phyloP scores from a whole-genome alignment of 2,113 vertebrate species.

The Oxygymnocypris stewartii region DNA sequence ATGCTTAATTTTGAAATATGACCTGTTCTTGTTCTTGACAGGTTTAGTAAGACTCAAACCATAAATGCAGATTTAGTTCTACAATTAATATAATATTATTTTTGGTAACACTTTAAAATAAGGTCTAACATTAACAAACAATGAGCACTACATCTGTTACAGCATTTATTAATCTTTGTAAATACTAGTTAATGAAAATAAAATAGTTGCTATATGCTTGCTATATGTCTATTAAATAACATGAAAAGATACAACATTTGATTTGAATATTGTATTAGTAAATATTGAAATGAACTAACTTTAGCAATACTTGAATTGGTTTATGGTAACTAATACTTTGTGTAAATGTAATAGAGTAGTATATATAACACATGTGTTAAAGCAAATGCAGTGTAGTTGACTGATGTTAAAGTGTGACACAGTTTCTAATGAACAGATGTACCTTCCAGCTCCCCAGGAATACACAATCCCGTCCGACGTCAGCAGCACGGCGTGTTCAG shows the following conservation, averaged over 20 bases:
- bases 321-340: background rate
- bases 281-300: background rate
- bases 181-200: too few relatives aligned
- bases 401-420: background rate
- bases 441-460: constrained; percentile 90
- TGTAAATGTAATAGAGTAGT: background rate
- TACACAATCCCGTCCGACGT: constrained; percentile 73
- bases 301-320: background rate
- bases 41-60: background rate
- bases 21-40: background rate
- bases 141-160: too few relatives aligned
- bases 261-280: background rate
- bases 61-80: background rate
- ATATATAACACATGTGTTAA: background rate
- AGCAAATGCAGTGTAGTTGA: background rate
- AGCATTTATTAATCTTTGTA: too few relatives aligned
- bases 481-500: constrained; percentile 81
- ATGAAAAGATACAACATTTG: background rate
- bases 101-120: background rate
- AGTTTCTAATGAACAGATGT: background rate
- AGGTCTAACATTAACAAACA: too few relatives aligned
- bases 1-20: background rate
- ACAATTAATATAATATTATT: background rate
- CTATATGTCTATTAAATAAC: background rate
- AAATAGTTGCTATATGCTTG: background rate